Conservation (phyloP, 2,888 invertebrate species). For the Trichopria drosophilae region DNA sequence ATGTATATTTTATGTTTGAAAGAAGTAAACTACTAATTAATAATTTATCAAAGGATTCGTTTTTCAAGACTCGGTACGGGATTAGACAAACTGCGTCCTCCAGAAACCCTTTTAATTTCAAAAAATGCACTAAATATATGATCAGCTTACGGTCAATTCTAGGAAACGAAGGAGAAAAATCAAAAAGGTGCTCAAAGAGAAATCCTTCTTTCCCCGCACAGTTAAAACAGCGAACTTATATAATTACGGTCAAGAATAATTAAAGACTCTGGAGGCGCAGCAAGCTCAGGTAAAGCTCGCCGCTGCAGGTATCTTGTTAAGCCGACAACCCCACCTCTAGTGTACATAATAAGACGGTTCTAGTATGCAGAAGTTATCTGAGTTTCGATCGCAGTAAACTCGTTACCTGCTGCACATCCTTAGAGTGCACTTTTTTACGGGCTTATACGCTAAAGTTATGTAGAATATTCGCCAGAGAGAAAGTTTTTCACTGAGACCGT, state of each 20-base stretch:
- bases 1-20: too few relatives aligned
- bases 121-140: too few relatives aligned
- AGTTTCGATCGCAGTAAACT: slow-evolving; percentile 17
- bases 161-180: not conserved
- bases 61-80: too few relatives aligned
- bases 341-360: slow-evolving; percentile 13
- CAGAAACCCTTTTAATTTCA: too few relatives aligned
- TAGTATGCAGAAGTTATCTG: slow-evolving; percentile 14
- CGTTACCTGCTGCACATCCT: slow-evolving; percentile 6
- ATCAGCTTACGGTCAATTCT: too few relatives aligned
- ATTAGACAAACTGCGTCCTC: too few relatives aligned
- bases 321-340: slow-evolving; percentile 5
- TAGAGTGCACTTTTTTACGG: slow-evolving; percentile 9
- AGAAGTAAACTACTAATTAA: too few relatives aligned
- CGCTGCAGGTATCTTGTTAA: slow-evolving; percentile 12
- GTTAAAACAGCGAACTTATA: too few relatives aligned
- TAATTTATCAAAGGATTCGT: too few relatives aligned
- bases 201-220: slow-evolving; percentile 9
- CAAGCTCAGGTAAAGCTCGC: slow-evolving; percentile 12
- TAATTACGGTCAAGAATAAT: slow-evolving; percentile 19
- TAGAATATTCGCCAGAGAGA: too few relatives aligned
- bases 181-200: slow-evolving; percentile 1
- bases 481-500: too few relatives aligned
- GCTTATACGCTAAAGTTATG: too few relatives aligned
- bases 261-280: slow-evolving; percentile 9